Percentiles rank a stretch among this genome's conserved stretches.
Evolutionary conservation across 2,113 vertebrate species (phyloP).

Genomic region (Hippolais icterina): DNA sequence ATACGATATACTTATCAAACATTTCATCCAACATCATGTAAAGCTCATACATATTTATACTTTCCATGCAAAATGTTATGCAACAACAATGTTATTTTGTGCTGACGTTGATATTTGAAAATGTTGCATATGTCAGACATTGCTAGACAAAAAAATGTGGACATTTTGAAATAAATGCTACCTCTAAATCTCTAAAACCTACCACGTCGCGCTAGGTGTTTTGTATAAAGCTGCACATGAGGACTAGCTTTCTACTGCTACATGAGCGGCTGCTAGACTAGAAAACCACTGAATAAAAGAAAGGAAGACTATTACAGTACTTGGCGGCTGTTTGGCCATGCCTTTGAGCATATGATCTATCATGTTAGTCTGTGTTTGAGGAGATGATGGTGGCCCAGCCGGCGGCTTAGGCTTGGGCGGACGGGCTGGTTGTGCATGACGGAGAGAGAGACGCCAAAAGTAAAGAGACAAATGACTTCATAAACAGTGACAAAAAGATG

Average conservation of each 20-base stretch:
- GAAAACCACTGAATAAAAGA: constrained; percentile 67
- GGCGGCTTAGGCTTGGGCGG: constrained; percentile 70
- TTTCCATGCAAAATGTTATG: constrained; percentile 91
- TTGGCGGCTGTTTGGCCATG: constrained; percentile 81
- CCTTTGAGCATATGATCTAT: constrained; percentile 80
- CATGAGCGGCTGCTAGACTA: constrained; percentile 71
- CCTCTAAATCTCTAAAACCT: constrained; percentile 71
- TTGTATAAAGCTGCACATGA: constrained; percentile 40
- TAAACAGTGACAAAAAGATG: constrained; percentile 75
- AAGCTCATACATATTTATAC: constrained; percentile 86
- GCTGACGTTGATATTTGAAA: constrained; percentile 86
- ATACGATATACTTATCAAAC: constrained; percentile 77
- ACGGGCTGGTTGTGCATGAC: constrained; percentile 75
- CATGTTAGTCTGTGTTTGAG: constrained; percentile 78
- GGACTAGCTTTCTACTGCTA: constrained; percentile 57
- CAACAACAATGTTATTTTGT: constrained; percentile 85
- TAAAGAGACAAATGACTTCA: constrained; percentile 79
- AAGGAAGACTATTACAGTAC: constrained; percentile 78
- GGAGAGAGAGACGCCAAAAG: constrained; percentile 76
- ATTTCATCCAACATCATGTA: constrained; percentile 78
- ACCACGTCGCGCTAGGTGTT: constrained; percentile 57
- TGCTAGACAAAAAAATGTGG: constrained; percentile 85
- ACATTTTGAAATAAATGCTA: constrained; percentile 80
- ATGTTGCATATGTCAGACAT: constrained; percentile 87
- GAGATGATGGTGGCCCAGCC: constrained; percentile 76